phyloP scores from a whole-genome alignment of 2,888 invertebrate species.

The Eledone cirrhosa region DNA sequence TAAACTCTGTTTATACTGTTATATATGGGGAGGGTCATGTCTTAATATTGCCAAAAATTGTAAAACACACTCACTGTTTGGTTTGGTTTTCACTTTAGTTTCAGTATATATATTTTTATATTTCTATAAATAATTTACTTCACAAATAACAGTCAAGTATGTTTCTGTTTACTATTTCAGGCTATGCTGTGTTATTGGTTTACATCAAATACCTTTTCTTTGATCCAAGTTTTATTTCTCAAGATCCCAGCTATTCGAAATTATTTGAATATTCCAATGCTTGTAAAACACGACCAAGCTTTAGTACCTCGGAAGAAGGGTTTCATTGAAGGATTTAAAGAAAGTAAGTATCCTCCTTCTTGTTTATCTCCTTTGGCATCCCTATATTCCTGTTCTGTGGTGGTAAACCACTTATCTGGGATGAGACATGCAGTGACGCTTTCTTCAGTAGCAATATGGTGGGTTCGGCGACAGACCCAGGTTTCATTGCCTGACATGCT shows the following conservation, averaged over 20 bases:
- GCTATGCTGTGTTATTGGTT: constrained; percentile 91
- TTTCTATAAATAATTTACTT: not conserved
- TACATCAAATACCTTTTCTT: constrained; percentile 84
- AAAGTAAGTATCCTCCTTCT: constrained; percentile 72
- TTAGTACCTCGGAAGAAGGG: constrained; percentile 76
- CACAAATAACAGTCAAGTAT: not conserved
- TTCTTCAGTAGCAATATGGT: too few species aligned
- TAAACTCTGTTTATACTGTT: not conserved
- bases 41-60: too few species aligned
- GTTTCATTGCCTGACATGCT: too few species aligned
- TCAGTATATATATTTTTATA: constrained; percentile 19
- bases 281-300: constrained; percentile 70
- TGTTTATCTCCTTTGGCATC: too few species aligned
- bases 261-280: constrained; percentile 79
- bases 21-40: too few species aligned
- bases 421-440: too few species aligned
- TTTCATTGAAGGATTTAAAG: constrained; percentile 81
- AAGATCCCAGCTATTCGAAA: constrained; percentile 79
- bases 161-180: constrained; percentile 48
- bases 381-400: too few species aligned
- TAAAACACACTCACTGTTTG: too few species aligned
- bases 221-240: constrained; percentile 81
- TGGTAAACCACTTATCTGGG: too few species aligned
- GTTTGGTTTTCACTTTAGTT: too few species aligned
- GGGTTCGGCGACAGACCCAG: too few species aligned